Evolutionary conservation across 2,113 vertebrate species (phyloP).

Genomic region (Acinonyx jubatus): DNA sequence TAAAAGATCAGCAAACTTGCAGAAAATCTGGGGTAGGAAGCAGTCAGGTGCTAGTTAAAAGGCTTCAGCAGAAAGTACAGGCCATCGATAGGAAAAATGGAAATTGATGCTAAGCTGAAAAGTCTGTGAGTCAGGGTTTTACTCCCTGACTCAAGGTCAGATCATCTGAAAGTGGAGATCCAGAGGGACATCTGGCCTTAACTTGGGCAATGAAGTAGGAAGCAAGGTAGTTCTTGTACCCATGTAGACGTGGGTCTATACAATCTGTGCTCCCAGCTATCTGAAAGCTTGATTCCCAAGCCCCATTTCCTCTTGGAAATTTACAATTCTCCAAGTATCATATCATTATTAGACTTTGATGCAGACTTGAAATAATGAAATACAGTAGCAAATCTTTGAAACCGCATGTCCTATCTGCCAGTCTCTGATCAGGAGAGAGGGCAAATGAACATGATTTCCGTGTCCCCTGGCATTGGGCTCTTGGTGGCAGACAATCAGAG

Average conservation of each 20-base stretch:
- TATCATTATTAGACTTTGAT: constrained; percentile 5
- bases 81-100: background rate
- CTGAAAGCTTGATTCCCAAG: background rate
- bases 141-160: background rate
- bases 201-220: background rate
- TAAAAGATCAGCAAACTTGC: background rate
- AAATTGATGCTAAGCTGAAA: background rate
- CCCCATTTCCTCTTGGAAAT: constrained; percentile 34
- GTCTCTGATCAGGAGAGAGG: background rate
- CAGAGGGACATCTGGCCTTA: background rate
- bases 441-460: background rate
- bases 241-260: background rate
- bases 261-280: background rate
- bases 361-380: constrained; percentile 58
- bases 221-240: background rate
- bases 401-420: background rate
- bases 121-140: background rate
- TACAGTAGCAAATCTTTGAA: constrained; percentile 2
- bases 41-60: background rate
- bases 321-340: background rate
- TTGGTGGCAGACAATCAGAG: constrained; percentile 38
- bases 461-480: background rate
- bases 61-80: background rate
- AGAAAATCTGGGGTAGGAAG: background rate
- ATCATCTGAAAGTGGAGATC: background rate